Percentiles rank a stretch among this genome's conserved stretches.
Conservation (phyloP, 2,888 invertebrate genomes). For the Limnephilus lunatus region DNA sequence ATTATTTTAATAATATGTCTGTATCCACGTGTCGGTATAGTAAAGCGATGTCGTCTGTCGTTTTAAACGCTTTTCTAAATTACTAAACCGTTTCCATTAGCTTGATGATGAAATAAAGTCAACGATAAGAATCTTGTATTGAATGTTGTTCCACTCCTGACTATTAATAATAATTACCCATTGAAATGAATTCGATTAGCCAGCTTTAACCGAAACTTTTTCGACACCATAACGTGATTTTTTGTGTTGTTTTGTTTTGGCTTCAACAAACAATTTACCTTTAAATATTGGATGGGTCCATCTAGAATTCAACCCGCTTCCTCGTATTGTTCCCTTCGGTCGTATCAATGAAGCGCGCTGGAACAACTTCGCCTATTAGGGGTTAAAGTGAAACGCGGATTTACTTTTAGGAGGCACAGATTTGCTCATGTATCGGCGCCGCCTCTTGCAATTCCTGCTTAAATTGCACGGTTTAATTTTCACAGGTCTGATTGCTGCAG, state of each 20-base stretch:
- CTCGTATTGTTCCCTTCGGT: conserved; percentile 21
- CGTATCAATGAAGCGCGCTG: conserved; percentile 13
- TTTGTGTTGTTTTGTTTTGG: neutral
- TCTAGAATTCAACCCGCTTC: conserved; percentile 33
- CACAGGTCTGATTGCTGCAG: neutral
- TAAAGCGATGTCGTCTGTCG: neutral
- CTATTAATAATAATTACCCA: conserved; percentile 2
- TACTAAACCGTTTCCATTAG: neutral
- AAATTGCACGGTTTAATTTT: neutral
- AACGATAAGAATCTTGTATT: neutral
- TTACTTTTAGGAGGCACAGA: conserved; percentile 3
- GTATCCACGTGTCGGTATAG: neutral
- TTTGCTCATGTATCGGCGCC: neutral
- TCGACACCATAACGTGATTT: neutral
- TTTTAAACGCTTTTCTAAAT: neutral
- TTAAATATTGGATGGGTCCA: conserved; percentile 28
- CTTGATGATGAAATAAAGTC: neutral
- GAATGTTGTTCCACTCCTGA: neutral
- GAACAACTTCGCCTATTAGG: conserved; percentile 31
- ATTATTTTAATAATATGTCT: neutral
- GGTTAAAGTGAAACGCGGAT: conserved; percentile 11
- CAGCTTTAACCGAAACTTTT: neutral
- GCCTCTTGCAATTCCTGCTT: neutral
- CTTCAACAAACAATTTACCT: neutral
- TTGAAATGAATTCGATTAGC: conserved; percentile 16